These are phyloP conservation scores for Caloenas nicobarica DNA, from an alignment of 2,113 vertebrate species.

Conservation along the genomic window DNA sequence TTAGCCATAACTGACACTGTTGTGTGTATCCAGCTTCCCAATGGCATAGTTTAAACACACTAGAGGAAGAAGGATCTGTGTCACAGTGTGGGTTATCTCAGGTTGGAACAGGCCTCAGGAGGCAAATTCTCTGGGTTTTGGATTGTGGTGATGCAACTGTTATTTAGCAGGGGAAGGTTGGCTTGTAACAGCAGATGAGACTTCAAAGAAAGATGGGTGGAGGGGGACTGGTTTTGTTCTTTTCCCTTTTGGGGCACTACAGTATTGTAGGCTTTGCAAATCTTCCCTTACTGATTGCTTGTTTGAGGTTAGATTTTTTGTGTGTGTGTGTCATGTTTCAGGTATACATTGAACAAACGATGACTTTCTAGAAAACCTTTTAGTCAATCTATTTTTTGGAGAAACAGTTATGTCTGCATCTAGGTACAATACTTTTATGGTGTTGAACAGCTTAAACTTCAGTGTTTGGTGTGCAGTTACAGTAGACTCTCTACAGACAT, in stretches of 20 bases:
- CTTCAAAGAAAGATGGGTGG: background rate
- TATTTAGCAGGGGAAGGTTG: background rate
- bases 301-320: background rate
- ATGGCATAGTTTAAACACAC: background rate
- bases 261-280: background rate
- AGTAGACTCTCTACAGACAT: background rate
- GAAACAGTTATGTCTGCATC: background rate
- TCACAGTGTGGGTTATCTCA: background rate
- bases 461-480: background rate
- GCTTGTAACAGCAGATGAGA: background rate
- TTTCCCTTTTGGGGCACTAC: background rate
- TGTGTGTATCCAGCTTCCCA: background rate
- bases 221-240: background rate
- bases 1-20: background rate
- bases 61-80: background rate
- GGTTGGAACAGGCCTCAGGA: background rate
- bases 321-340: background rate
- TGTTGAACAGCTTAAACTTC: background rate
- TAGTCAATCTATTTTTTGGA: accelerated
- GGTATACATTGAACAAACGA: background rate
- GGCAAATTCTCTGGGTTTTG: background rate
- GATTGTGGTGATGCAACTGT: background rate
- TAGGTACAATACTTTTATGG: background rate
- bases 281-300: background rate
- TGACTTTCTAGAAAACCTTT: background rate